Evolutionary conservation across 23 tunicate species (phyloP).

Genomic region (Pegea sp.): DNA sequence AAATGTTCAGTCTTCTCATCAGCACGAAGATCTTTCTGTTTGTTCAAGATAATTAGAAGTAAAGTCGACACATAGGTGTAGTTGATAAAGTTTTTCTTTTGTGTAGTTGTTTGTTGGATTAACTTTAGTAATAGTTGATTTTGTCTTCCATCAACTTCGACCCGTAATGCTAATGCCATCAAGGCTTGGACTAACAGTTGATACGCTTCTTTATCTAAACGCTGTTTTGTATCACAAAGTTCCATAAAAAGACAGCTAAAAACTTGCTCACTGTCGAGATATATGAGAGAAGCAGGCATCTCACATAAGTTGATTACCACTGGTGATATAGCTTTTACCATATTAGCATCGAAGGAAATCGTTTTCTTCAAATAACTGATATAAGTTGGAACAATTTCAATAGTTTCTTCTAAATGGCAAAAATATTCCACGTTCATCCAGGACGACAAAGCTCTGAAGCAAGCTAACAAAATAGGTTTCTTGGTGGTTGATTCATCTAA

Average conservation of each 20-base stretch:
- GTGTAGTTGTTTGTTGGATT: conserved; percentile 1
- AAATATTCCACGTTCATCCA: conserved; percentile 33
- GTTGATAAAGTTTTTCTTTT: not conserved
- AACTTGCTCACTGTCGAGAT: not conserved
- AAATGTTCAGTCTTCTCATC: conserved; percentile 3
- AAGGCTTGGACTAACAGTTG: conserved; percentile 9
- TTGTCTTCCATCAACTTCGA: not conserved
- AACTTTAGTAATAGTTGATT: not conserved
- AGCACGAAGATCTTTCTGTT: not conserved
- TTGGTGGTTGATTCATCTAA: not conserved
- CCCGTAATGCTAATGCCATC: conserved; percentile 6
- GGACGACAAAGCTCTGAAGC: conserved; percentile 23
- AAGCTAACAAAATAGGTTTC: not conserved
- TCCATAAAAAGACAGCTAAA: not conserved
- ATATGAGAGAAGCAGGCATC: not conserved
- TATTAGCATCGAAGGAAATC: not conserved
- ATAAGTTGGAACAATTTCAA: conserved; percentile 3
- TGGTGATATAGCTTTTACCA: conserved; percentile 19
- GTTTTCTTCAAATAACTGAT: conserved; percentile 2
- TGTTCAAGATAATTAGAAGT: conserved; percentile 18
- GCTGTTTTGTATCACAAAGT: not conserved
- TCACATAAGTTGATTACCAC: conserved; percentile 28
- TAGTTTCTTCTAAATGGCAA: conserved; percentile 18
- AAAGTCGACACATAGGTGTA: not conserved
- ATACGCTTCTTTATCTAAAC: not conserved